phyloP scores from a whole-genome alignment of 2,888 invertebrate genomes.

The Lasiommata megera region DNA sequence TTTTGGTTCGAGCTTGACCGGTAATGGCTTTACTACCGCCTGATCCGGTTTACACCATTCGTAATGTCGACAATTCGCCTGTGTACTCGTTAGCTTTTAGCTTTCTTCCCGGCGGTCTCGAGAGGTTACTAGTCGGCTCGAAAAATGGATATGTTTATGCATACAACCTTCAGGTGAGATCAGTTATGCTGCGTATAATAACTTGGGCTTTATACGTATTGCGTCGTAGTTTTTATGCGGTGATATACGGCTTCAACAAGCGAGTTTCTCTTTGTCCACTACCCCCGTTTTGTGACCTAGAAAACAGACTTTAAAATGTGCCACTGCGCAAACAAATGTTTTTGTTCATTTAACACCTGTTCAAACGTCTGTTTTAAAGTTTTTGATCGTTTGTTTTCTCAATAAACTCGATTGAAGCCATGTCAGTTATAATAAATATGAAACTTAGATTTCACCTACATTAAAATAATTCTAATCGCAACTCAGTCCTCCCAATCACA shows the following conservation, averaged over 20 bases:
- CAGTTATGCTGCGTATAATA: slow-evolving; percentile 50
- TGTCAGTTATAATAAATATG: background rate
- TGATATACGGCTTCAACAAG: slow-evolving; percentile 33
- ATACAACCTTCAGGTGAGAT: slow-evolving; percentile 89
- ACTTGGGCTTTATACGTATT: slow-evolving; percentile 37
- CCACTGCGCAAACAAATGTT: slow-evolving; percentile 23
- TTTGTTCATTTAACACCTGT: slow-evolving; percentile 9
- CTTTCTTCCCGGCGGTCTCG: slow-evolving; percentile 79
- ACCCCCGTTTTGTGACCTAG: slow-evolving; percentile 70
- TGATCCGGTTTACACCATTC: slow-evolving; percentile 88
- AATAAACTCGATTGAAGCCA: background rate
- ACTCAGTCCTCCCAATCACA: too few relatives aligned
- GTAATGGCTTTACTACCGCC: slow-evolving; percentile 88
- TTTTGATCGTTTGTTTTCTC: background rate
- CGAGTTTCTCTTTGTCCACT: slow-evolving; percentile 62
- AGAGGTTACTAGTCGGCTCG: slow-evolving; percentile 87
- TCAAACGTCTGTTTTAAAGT: background rate
- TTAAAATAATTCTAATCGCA: too few relatives aligned
- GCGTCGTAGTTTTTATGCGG: slow-evolving; percentile 38
- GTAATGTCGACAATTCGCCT: slow-evolving; percentile 85
- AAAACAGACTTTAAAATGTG: slow-evolving; percentile 40
- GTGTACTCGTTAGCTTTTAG: slow-evolving; percentile 88
- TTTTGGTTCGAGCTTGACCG: slow-evolving; percentile 77
- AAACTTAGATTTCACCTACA: too few relatives aligned
- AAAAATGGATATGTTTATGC: slow-evolving; percentile 87